Conservation (phyloP, 2,888 invertebrate species). For the Melipona bicolor region DNA sequence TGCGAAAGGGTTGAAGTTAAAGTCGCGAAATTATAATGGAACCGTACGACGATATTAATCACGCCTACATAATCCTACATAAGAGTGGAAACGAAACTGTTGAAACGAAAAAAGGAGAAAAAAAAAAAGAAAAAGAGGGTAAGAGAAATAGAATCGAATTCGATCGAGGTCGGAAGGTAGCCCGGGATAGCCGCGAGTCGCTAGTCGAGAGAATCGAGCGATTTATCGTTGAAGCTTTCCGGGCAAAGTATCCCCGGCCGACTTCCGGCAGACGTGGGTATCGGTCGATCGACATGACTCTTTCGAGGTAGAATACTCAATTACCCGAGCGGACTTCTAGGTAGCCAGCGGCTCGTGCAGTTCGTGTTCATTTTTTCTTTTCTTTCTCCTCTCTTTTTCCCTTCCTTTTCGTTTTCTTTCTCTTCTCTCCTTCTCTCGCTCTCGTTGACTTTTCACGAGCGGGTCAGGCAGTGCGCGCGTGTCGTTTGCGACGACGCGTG, state of each 20-base stretch:
- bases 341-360: conserved; percentile 37
- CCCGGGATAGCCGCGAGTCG: conserved; percentile 11
- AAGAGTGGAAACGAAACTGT: neutral
- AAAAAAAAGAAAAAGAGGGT: neutral
- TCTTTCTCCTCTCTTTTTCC: neutral
- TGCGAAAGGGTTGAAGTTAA: neutral
- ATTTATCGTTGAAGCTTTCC: conserved; percentile 80
- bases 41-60: conserved; percentile 1
- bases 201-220: conserved; percentile 53
- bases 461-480: conserved; percentile 53
- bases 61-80: neutral
- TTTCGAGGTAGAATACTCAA: conserved; percentile 81
- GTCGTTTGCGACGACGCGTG: conserved; percentile 46
- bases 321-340: conserved; percentile 69
- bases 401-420: neutral
- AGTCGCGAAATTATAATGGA: neutral
- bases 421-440: neutral
- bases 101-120: neutral
- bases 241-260: conserved; percentile 78
- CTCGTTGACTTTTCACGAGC: neutral
- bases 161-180: conserved; percentile 27
- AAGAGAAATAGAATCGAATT: conserved; percentile 5
- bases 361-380: conserved; percentile 23
- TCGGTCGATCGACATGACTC: conserved; percentile 81
- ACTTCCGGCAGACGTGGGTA: conserved; percentile 81